A percentile compares a stretch with the other conserved stretches of the same genome.
phyloP scores from a whole-genome alignment of 2,797 vertebrate genomes.

The Pantherophis alleghaniensis region DNA sequence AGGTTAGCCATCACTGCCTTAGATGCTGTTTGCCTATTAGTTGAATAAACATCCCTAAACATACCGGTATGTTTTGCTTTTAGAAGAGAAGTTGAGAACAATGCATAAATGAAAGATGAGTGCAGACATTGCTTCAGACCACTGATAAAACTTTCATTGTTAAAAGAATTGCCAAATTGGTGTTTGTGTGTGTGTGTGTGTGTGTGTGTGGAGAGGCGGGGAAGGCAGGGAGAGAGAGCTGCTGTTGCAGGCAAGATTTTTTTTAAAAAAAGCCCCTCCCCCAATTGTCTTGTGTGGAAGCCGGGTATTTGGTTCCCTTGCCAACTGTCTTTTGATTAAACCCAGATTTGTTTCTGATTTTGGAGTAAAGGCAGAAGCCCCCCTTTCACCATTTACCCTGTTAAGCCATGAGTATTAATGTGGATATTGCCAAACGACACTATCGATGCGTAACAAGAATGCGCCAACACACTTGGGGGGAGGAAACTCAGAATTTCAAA shows the following conservation, averaged over 20 bases:
- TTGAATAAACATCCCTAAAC: not conserved
- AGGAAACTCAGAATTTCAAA: too few species aligned
- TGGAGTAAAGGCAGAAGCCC: too few species aligned
- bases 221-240: not conserved
- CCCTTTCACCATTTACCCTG: too few species aligned
- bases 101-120: not conserved
- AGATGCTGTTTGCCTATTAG: not conserved
- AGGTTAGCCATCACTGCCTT: too few species aligned
- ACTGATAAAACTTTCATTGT: not conserved
- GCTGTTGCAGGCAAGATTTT: not conserved
- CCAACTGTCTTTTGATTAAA: too few species aligned
- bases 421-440: too few species aligned
- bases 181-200: not conserved
- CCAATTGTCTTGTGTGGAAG: not conserved
- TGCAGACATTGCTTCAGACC: not conserved
- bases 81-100: not conserved
- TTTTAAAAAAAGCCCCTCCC: not conserved
- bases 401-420: too few species aligned
- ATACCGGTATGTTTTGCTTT: not conserved
- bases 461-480: too few species aligned
- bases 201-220: not conserved
- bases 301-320: not conserved
- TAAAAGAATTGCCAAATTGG: not conserved
- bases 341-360: too few species aligned
- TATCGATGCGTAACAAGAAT: too few species aligned